phyloP scores from a whole-genome alignment of 2,113 vertebrate species.

The Argyrosomus japonicus region DNA sequence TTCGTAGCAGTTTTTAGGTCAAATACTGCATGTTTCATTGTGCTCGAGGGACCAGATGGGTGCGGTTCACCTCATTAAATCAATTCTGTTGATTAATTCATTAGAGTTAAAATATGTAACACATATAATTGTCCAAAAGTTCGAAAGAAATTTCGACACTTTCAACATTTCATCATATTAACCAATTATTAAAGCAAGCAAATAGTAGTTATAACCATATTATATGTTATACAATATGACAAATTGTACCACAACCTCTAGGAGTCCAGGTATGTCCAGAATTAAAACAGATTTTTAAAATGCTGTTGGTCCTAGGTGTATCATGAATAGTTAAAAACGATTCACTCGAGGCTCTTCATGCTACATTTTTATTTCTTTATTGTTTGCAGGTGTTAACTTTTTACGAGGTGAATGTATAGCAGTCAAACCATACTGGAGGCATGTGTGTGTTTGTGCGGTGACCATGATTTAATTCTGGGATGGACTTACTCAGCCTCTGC shows the following conservation, averaged over 20 bases:
- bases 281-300: neutral
- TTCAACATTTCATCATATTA: neutral
- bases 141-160: no score
- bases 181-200: neutral
- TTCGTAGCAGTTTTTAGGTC: slow-evolving; percentile 11
- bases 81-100: neutral
- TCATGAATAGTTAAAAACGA: slow-evolving; percentile 19
- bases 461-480: slow-evolving; percentile 45
- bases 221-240: neutral
- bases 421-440: neutral
- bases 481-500: slow-evolving; percentile 47
- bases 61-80: slow-evolving; percentile 10
- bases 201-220: neutral
- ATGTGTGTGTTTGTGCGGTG: slow-evolving; percentile 24
- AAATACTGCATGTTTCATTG: slow-evolving; percentile 3
- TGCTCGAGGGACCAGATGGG: neutral
- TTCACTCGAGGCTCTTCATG: neutral
- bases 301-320: neutral
- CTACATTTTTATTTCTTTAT: slow-evolving; percentile 28
- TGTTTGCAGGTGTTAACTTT: slow-evolving; percentile 59
- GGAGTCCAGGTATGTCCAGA: neutral
- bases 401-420: slow-evolving; percentile 13
- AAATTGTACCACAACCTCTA: neutral
- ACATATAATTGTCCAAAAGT: neutral
- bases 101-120: neutral